Evolutionary conservation across 2,113 vertebrate species (phyloP).

Genomic region (Lethenteron camtschaticum): DNA sequence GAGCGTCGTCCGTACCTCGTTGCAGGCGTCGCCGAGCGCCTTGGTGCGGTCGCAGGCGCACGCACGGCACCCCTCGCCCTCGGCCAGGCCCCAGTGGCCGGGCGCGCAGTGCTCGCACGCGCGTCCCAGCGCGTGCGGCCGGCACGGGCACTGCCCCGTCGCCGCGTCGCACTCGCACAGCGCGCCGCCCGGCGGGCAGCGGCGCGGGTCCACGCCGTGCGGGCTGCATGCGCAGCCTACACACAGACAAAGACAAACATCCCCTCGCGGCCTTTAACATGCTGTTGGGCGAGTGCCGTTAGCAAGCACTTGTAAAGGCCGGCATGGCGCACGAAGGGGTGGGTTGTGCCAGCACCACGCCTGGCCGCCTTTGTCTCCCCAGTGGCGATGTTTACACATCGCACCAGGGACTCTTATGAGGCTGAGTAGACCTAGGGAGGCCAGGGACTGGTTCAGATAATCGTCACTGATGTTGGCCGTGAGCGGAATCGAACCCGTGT

Average conservation of each 20-base stretch:
- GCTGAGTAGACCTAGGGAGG: too few species aligned
- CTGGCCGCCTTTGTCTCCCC: too few species aligned
- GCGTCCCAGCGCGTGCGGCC: constrained; percentile 49
- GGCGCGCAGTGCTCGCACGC: constrained; percentile 61
- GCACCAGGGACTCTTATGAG: too few species aligned
- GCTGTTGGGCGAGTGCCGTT: background rate
- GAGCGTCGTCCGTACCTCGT: constrained; percentile 33
- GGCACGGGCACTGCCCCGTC: constrained; percentile 64
- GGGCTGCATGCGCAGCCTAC: constrained; percentile 67
- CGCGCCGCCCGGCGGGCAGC: constrained; percentile 36
- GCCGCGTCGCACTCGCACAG: constrained; percentile 44
- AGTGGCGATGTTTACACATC: too few species aligned
- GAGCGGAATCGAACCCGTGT: too few species aligned
- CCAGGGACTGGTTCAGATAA: too few species aligned
- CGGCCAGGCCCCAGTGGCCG: constrained; percentile 72
- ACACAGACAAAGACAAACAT: background rate
- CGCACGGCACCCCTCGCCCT: constrained; percentile 43
- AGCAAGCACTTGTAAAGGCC: too few species aligned
- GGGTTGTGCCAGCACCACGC: too few species aligned
- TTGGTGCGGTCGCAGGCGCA: constrained; percentile 56
- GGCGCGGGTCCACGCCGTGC: constrained; percentile 43
- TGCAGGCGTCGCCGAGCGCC: constrained; percentile 43
- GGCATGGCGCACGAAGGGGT: too few species aligned
- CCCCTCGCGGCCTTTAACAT: background rate
- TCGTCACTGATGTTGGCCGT: too few species aligned